Evolutionary conservation across 2,888 invertebrate species (phyloP), one percentile per base, ranked within the genome.

Genomic region (Watsonalla binaria): DNA sequence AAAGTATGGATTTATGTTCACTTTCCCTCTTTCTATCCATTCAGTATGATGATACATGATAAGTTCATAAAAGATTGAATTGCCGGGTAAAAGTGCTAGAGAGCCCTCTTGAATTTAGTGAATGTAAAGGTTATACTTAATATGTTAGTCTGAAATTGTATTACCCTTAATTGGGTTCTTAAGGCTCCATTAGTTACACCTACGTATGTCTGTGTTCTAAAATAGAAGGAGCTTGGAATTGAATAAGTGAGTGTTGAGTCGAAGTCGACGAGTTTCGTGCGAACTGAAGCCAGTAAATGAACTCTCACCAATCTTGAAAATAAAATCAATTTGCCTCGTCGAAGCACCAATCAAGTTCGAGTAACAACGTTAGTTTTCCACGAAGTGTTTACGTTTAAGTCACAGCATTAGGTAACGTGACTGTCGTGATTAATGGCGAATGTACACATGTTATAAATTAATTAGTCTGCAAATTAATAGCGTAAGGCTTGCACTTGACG

Each of bases 401-500:
- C 54, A 49, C 49, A 53, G 51, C 54, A 57, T 51, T 54, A n/a
- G 52, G 63, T 64, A 71, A 74, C 75, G 72, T 78, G 78, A 74
- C 77, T 74, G 69, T 65, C 67, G 65, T 84, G 83, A 86, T 84
- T 86, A 86, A 87, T 85, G 66, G 76, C 66, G 66, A 66, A 68
- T 74, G 77, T 72, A 81, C 76, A 76, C 68, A 80, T 78, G 78
- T 83, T 81, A 82, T 83, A 84, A 82, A 86, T 86, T 89, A 89
- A 87, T 87, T 85, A 82, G 77, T 73, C 63, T 74, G 68, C 72
- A 81, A 84, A 88, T 87, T 88, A 89, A 86, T 87, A 84, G 80
- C 75, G 82, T 76, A 71, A 74, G 78, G 80, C 77, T 80, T 89
- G 89, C 83, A 86, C 76, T 75, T 82, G 89, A 84, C 87, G 81